phyloP scores from a whole-genome alignment of 2,113 vertebrate species.

The Rhinogobius similis region DNA sequence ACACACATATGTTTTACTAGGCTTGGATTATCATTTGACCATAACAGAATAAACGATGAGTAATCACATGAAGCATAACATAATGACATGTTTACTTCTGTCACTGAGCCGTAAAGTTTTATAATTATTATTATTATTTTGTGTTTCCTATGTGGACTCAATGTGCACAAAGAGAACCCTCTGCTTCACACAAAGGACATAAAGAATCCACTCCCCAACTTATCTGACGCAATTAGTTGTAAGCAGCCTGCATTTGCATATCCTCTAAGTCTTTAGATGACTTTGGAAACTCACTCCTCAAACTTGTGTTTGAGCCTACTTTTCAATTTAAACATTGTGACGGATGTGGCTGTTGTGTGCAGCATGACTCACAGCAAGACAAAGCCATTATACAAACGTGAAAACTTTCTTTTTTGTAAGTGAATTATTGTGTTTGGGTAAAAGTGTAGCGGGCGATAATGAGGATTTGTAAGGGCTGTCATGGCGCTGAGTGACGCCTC shows the following conservation, averaged over 20 bases:
- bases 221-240: slow-evolving; percentile 1
- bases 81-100: no score
- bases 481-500: slow-evolving; percentile 5
- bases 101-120: no score
- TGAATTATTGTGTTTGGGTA: background rate
- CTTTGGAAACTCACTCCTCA: background rate
- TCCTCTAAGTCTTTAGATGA: background rate
- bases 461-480: background rate
- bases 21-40: no score
- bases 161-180: background rate
- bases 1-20: no score
- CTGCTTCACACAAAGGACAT: background rate
- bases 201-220: background rate
- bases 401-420: no score
- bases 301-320: background rate
- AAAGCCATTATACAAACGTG: no score
- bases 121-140: no score
- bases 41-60: no score
- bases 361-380: background rate
- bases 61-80: no score
- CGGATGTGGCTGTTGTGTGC: background rate
- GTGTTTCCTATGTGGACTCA: no score
- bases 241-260: background rate
- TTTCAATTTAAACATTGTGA: background rate
- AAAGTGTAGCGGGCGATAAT: no score